Evolutionary conservation across 2,888 invertebrate species (phyloP).

Genomic region (Nowickia ferox): DNA sequence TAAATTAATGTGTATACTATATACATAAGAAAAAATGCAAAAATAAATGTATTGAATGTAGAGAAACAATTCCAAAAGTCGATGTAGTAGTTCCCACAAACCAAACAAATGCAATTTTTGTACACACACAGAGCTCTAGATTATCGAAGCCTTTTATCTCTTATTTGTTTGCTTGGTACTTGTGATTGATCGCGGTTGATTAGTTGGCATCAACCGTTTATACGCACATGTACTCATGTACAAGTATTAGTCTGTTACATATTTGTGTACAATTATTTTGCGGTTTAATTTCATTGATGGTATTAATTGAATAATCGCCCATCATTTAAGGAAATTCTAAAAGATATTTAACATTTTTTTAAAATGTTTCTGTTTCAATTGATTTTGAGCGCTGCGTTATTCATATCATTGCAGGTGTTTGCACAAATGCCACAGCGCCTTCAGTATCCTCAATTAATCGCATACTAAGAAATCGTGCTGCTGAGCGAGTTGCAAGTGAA

Average conservation of each 20-base stretch:
- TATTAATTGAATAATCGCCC: constrained; percentile 55
- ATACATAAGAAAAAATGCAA: background rate
- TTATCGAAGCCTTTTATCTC: constrained; percentile 64
- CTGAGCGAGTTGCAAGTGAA: constrained; percentile 97
- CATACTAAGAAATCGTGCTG: constrained; percentile 96
- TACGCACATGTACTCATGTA: constrained; percentile 12
- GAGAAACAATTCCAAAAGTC: constrained; percentile 13
- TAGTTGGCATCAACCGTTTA: constrained; percentile 53
- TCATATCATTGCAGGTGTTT: constrained; percentile 89
- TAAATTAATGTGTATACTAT: constrained; percentile 36
- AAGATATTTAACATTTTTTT: constrained; percentile 4
- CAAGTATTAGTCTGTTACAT: background rate
- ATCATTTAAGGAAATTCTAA: constrained; percentile 24
- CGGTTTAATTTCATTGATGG: constrained; percentile 60
- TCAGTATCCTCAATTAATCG: constrained; percentile 98
- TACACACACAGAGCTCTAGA: constrained; percentile 14
- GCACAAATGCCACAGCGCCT: constrained; percentile 96
- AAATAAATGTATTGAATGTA: constrained; percentile 11
- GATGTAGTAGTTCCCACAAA: constrained; percentile 64
- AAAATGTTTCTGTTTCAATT: constrained; percentile 5
- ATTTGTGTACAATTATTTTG: constrained; percentile 49
- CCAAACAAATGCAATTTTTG: constrained; percentile 40
- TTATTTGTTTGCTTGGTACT: constrained; percentile 66
- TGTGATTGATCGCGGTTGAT: constrained; percentile 71
- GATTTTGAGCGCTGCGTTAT: background rate